phyloP scores from a whole-genome alignment of 2,113 vertebrate species.

The Chaenogobius annularis region DNA sequence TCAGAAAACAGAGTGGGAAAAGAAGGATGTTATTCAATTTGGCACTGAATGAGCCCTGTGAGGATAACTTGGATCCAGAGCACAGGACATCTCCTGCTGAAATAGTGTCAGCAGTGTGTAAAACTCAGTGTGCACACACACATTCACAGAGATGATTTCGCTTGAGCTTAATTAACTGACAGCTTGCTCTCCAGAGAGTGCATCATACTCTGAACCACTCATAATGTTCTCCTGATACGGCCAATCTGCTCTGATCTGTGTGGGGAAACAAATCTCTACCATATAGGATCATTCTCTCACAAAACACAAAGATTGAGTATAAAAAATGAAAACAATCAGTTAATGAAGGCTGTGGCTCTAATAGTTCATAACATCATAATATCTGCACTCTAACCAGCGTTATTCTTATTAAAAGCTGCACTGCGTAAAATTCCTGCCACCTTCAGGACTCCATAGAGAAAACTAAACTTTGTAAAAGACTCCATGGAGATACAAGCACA shows the following conservation, averaged over 20 bases:
- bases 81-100: constrained; percentile 22
- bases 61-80: constrained; percentile 31
- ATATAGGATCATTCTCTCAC: background rate
- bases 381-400: background rate
- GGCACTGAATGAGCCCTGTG: background rate
- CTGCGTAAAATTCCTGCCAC: too few relatives aligned
- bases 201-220: constrained; percentile 31
- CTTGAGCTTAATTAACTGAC: constrained; percentile 54
- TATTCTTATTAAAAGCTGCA: too few relatives aligned
- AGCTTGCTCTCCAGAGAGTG: constrained; percentile 44
- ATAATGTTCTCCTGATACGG: constrained; percentile 18
- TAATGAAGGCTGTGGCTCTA: background rate
- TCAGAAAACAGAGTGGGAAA: constrained; percentile 18
- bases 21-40: background rate
- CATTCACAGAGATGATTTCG: constrained; percentile 18
- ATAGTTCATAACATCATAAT: background rate
- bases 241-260: background rate
- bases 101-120: constrained; percentile 21
- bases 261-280: background rate
- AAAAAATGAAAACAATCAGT: background rate
- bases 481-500: background rate
- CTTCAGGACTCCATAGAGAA: too few relatives aligned
- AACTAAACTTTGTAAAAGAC: too few relatives aligned
- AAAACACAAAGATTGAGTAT: too few relatives aligned
- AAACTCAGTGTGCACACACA: constrained; percentile 4